A percentile compares a stretch with the other conserved stretches of the same genome.
These are phyloP conservation scores for Tinea trinotella DNA, from an alignment of 2,888 invertebrate genomes.

Conservation along the genomic window DNA sequence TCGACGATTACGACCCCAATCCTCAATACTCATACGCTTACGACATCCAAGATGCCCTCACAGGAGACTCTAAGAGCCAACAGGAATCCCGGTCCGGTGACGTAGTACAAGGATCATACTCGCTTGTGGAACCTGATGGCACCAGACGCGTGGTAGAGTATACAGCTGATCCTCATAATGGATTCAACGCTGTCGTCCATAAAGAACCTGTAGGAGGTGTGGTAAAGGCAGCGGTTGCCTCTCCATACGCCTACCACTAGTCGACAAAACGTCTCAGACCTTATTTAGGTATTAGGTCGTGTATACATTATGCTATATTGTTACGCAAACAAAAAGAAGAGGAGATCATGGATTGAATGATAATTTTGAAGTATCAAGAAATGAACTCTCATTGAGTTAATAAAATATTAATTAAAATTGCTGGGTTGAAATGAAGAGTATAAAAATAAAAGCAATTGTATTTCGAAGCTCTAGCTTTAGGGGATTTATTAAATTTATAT, in stretches of 20 bases:
- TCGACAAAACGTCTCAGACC: neutral
- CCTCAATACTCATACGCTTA: slow-evolving; percentile 80
- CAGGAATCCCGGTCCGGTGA: slow-evolving; percentile 73
- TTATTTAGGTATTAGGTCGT: neutral
- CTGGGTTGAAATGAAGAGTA: too few relatives aligned
- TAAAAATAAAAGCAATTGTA: too few relatives aligned
- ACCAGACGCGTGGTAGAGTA: slow-evolving; percentile 75
- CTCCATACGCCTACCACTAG: slow-evolving; percentile 30
- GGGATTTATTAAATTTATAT: too few relatives aligned
- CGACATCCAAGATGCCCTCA: slow-evolving; percentile 77
- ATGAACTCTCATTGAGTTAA: too few relatives aligned
- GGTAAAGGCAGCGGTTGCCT: slow-evolving; percentile 54
- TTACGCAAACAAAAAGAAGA: too few relatives aligned
- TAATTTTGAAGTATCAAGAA: too few relatives aligned
- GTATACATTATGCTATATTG: neutral
- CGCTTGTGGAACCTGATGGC: slow-evolving; percentile 76
- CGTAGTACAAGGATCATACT: slow-evolving; percentile 76
- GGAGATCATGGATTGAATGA: too few relatives aligned
- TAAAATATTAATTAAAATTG: too few relatives aligned
- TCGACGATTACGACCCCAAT: slow-evolving; percentile 73
- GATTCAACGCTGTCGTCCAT: slow-evolving; percentile 78
- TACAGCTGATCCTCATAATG: slow-evolving; percentile 76
- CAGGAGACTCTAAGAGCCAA: slow-evolving; percentile 71
- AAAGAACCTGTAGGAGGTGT: slow-evolving; percentile 68
- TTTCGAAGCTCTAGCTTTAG: too few relatives aligned